Conservation (phyloP, 2,888 invertebrate genomes). For the Caenorhabditis macrosperma region DNA sequence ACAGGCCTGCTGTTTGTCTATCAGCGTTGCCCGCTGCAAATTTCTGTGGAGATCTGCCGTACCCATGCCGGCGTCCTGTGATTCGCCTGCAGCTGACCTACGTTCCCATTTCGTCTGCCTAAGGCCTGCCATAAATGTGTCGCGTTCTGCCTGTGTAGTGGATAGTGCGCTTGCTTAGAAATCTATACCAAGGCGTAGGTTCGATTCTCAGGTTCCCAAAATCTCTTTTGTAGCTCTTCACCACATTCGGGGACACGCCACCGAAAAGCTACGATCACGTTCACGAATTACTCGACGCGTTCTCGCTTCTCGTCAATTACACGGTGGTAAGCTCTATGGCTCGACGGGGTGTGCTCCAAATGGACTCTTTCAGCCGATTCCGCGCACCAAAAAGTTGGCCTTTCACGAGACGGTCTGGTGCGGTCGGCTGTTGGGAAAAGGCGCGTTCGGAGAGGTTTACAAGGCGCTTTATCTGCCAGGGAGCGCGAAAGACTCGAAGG, state of each 20-base stretch:
- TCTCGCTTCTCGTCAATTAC: constrained; percentile 2
- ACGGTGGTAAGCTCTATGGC: not conserved
- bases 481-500: not conserved
- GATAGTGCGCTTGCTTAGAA: not conserved
- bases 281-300: constrained; percentile 15
- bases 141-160: no score
- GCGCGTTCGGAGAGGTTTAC: constrained; percentile 45
- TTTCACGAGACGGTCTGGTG: constrained; percentile 2
- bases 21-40: no score
- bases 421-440: not conserved
- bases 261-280: not conserved
- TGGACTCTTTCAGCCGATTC: constrained; percentile 4
- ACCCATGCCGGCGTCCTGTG: no score
- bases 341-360: not conserved
- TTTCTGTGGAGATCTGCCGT: no score
- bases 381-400: not conserved
- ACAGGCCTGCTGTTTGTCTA: no score
- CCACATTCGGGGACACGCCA: constrained; percentile 3
- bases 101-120: no score
- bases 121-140: no score
- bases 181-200: no score
- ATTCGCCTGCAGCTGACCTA: no score
- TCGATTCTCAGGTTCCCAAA: no score
- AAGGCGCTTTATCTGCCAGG: not conserved
- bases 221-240: constrained; percentile 1